Conservation (phyloP, 2,797 vertebrate genomes). For the Eutrigla gurnardus region DNA sequence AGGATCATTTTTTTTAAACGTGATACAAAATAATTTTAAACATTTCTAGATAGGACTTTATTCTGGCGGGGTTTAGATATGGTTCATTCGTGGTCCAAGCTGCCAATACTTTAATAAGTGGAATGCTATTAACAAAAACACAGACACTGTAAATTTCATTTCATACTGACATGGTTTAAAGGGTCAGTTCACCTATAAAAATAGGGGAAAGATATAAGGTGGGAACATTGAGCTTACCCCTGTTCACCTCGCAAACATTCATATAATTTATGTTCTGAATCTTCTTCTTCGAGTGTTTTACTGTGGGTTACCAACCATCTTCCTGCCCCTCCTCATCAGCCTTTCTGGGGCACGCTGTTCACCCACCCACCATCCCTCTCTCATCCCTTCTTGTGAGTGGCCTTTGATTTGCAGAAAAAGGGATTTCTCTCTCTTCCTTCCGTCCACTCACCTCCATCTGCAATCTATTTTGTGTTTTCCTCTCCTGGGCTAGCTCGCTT, state of each 20-base stretch:
- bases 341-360: neutral
- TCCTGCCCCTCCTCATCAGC: constrained; percentile 6
- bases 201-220: neutral
- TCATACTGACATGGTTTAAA: neutral
- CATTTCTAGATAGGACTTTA: neutral
- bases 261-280: constrained; percentile 10
- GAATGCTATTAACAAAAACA: neutral
- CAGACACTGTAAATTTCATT: neutral
- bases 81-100: neutral
- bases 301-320: constrained; percentile 10
- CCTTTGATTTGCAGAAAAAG: constrained; percentile 45
- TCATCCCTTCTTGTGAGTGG: constrained; percentile 6
- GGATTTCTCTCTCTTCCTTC: constrained; percentile 18
- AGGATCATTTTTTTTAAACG: neutral
- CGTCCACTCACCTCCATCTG: constrained; percentile 35
- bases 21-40: neutral
- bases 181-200: neutral
- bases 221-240: neutral
- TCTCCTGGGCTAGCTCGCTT: constrained; percentile 17
- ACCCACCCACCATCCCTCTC: neutral
- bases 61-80: neutral
- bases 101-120: neutral
- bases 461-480: constrained; percentile 49
- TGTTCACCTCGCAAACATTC: neutral
- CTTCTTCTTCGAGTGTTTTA: neutral